These are phyloP conservation scores for Hirundo rustica DNA, from an alignment of 2,797 vertebrate genomes.

Conservation along the genomic window DNA sequence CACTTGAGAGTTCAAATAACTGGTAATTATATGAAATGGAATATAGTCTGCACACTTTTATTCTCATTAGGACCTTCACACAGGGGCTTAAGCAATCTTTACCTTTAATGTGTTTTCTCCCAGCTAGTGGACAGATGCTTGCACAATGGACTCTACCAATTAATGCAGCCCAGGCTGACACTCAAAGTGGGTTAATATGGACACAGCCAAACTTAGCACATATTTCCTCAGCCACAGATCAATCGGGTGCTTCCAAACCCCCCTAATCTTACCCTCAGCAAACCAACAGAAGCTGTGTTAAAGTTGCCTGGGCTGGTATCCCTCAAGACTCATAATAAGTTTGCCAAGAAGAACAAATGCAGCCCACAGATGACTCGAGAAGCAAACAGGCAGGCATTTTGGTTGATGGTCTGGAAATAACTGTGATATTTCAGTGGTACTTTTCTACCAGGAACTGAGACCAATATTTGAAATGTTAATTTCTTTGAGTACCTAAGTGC, in stretches of 20 bases:
- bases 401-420: not conserved
- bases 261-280: not conserved
- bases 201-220: not conserved
- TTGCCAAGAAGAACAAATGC: not conserved
- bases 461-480: not conserved
- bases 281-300: not conserved
- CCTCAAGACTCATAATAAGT: not conserved
- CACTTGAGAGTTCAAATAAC: constrained; percentile 11
- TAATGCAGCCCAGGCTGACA: not conserved
- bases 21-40: not conserved
- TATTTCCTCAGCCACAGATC: not conserved
- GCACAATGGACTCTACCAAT: constrained; percentile 12
- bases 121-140: not conserved
- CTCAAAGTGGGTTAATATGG: not conserved
- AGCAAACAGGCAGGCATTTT: not conserved
- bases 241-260: not conserved
- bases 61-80: constrained; percentile 47
- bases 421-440: not conserved
- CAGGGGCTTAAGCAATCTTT: constrained; percentile 44
- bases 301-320: not conserved
- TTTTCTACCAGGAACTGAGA: not conserved
- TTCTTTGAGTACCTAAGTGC: not conserved
- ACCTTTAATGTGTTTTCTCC: constrained; percentile 20
- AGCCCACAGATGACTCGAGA: not conserved
- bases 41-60: not conserved